These are phyloP conservation scores for Acrobasis consociella DNA, from an alignment of 2,888 invertebrate species.

Conservation along the genomic window DNA sequence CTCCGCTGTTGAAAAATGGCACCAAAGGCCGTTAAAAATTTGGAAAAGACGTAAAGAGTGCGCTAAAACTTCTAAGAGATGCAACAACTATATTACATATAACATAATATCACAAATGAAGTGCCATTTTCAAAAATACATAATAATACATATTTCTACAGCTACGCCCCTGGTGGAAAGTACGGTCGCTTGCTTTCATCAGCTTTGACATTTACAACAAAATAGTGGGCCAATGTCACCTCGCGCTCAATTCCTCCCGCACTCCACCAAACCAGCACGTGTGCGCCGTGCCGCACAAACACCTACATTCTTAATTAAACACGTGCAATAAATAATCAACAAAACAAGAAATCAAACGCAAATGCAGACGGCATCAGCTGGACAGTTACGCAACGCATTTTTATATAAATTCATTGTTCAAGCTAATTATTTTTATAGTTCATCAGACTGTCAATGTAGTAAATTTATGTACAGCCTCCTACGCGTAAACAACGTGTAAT, in stretches of 20 bases:
- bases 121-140: background rate
- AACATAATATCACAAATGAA: too few relatives aligned
- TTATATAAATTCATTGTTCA: background rate
- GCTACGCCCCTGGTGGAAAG: background rate
- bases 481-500: slow-evolving; percentile 9
- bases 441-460: background rate
- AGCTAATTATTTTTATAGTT: background rate
- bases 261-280: slow-evolving; percentile 5
- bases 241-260: slow-evolving; percentile 15
- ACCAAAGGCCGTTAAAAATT: too few relatives aligned
- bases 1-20: too few relatives aligned
- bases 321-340: slow-evolving; percentile 20
- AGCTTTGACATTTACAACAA: background rate
- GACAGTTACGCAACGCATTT: background rate
- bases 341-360: slow-evolving; percentile 7
- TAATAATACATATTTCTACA: background rate
- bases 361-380: slow-evolving; percentile 11
- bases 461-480: background rate
- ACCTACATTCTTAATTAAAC: slow-evolving; percentile 17
- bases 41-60: too few relatives aligned
- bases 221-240: slow-evolving; percentile 13
- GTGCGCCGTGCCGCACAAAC: slow-evolving; percentile 10
- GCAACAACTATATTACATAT: too few relatives aligned
- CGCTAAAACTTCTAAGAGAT: too few relatives aligned
- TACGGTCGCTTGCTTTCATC: background rate